Percentiles rank a stretch among this genome's conserved stretches.
Evolutionary conservation across 1,140 invertebrate genomes (phyloP).

Genomic region (Calephelis virginiensis): DNA sequence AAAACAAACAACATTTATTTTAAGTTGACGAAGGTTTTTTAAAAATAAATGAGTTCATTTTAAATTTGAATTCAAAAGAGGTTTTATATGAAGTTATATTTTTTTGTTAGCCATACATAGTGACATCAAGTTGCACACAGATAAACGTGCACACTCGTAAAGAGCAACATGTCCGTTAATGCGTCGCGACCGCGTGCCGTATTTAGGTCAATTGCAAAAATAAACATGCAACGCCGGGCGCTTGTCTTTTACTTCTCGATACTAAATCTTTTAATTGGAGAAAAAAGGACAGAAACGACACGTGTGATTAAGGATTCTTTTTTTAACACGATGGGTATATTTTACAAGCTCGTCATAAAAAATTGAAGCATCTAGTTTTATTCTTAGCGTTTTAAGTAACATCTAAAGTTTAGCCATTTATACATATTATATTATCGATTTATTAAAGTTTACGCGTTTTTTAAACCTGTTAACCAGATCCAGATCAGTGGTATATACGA

Average conservation of each 20-base stretch:
- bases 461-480: no score
- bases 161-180: constrained; percentile 42
- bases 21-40: no score
- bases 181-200: constrained; percentile 50
- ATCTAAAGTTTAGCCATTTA: no score
- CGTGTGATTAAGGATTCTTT: neutral
- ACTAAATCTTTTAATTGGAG: constrained; percentile 24
- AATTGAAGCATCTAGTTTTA: no score
- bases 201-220: constrained; percentile 69
- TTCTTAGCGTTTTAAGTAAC: no score
- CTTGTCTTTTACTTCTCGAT: constrained; percentile 25
- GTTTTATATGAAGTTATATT: neutral
- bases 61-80: neutral
- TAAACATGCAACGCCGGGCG: constrained; percentile 45
- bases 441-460: no score
- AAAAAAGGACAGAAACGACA: constrained; percentile 8
- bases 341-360: no score
- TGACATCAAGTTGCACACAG: constrained; percentile 43
- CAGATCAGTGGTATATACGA: no score
- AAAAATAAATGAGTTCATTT: no score
- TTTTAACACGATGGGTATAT: no score
- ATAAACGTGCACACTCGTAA: constrained; percentile 33
- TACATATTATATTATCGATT: no score
- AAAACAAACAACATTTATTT: no score
- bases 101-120: constrained; percentile 36